phyloP scores from a whole-genome alignment of 92 coral and sea anemone species.

The Epizoanthus scotinus region DNA sequence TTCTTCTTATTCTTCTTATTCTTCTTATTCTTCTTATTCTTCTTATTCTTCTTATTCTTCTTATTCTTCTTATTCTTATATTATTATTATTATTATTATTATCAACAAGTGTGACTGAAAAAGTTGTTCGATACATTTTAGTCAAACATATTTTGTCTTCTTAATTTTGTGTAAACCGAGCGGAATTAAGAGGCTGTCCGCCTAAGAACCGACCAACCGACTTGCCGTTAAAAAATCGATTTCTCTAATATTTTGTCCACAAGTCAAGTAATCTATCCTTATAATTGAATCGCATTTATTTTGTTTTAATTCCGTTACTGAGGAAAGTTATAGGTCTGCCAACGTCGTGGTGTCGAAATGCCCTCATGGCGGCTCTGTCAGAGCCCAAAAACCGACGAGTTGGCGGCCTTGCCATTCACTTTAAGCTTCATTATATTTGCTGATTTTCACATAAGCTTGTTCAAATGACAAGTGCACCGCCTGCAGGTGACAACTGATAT shows the following conservation, averaged over 20 bases:
- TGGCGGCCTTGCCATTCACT: constrained; percentile 27
- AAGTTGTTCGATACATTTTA: too few species aligned
- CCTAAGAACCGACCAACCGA: constrained; percentile 46
- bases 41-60: too few species aligned
- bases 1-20: too few species aligned
- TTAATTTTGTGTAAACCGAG: too few species aligned
- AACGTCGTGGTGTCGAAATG: neutral
- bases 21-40: too few species aligned
- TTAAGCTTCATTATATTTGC: constrained; percentile 30
- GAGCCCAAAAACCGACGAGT: constrained; percentile 33
- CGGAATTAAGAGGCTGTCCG: too few species aligned
- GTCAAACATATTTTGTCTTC: too few species aligned
- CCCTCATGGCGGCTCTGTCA: constrained; percentile 33
- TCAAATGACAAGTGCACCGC: constrained; percentile 41
- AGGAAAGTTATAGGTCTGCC: constrained; percentile 41
- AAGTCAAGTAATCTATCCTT: constrained; percentile 16
- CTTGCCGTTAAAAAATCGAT: constrained; percentile 44
- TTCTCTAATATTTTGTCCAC: too few species aligned
- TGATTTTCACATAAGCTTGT: constrained; percentile 28
- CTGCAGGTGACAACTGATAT: constrained; percentile 42
- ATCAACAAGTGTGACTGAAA: too few species aligned
- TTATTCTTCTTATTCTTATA: too few species aligned
- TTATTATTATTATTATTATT: too few species aligned
- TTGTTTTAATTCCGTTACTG: too few species aligned
- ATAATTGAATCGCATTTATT: constrained; percentile 54